Conservation (phyloP, 1,140 invertebrate genomes). For the Dreissena polymorpha region DNA sequence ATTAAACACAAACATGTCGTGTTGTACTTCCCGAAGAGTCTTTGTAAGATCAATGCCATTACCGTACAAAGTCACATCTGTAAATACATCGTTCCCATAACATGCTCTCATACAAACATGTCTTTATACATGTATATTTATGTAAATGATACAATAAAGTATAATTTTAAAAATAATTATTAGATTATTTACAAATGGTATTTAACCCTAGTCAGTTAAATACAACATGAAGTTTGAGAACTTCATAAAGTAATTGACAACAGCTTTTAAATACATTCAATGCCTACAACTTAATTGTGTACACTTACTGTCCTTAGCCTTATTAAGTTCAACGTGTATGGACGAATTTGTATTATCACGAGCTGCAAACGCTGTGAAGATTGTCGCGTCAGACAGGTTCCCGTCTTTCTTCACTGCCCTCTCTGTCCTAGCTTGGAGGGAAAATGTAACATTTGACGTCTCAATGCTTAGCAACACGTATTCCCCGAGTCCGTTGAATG, state of each 20-base stretch:
- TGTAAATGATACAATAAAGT: no score
- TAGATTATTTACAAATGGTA: no score
- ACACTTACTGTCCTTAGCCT: background rate
- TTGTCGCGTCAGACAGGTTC: constrained; percentile 27
- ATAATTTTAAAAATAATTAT: no score
- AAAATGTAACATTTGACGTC: constrained; percentile 2
- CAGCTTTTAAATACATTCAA: no score
- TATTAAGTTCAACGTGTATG: constrained; percentile 29
- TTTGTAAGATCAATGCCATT: background rate
- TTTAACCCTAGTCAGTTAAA: no score
- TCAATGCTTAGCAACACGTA: constrained; percentile 85
- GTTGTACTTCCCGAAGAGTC: background rate
- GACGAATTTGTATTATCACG: constrained; percentile 11
- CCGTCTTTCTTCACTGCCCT: constrained; percentile 22
- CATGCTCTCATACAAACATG: no score
- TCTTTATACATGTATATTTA: no score
- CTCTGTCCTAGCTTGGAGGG: constrained; percentile 34
- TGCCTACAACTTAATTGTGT: background rate
- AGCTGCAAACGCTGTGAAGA: constrained; percentile 34
- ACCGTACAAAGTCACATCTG: background rate
- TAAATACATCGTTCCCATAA: background rate
- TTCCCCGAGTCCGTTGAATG: constrained; percentile 97
- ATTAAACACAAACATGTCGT: background rate
- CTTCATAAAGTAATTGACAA: no score
- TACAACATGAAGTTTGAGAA: no score